These are phyloP conservation scores for Aegithalos caudatus DNA, from an alignment of 2,113 vertebrate genomes.

Conservation along the genomic window DNA sequence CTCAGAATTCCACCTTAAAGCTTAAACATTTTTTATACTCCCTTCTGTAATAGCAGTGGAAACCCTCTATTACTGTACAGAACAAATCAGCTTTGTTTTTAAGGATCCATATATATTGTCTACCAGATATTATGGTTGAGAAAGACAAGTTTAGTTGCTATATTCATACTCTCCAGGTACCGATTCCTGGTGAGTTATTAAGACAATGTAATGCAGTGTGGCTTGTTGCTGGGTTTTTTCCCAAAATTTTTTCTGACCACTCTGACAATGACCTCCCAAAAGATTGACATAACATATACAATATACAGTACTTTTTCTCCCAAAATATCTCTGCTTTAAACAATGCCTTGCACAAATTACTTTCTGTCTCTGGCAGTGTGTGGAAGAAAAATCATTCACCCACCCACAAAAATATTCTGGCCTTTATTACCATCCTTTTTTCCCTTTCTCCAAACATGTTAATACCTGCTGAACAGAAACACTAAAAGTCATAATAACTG, in stretches of 20 bases:
- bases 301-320: neutral
- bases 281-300: neutral
- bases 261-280: neutral
- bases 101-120: neutral
- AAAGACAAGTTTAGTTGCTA: neutral
- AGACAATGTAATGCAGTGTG: neutral
- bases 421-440: neutral
- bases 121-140: neutral
- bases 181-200: neutral
- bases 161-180: neutral
- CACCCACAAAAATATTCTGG: neutral
- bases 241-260: neutral
- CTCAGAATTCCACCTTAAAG: neutral
- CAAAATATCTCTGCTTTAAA: conserved; percentile 34
- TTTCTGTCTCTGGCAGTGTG: neutral
- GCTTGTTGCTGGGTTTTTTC: neutral
- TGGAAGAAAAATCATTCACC: neutral
- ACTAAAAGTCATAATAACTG: neutral
- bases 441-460: neutral
- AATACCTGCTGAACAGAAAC: conserved; percentile 28
- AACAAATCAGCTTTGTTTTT: neutral
- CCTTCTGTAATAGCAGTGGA: neutral
- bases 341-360: neutral
- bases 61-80: neutral
- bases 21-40: neutral